Percentiles rank a stretch among this genome's conserved stretches.
These are phyloP conservation scores for Nanorana parkeri DNA, from an alignment of 2,113 vertebrate species.

Conservation along the genomic window DNA sequence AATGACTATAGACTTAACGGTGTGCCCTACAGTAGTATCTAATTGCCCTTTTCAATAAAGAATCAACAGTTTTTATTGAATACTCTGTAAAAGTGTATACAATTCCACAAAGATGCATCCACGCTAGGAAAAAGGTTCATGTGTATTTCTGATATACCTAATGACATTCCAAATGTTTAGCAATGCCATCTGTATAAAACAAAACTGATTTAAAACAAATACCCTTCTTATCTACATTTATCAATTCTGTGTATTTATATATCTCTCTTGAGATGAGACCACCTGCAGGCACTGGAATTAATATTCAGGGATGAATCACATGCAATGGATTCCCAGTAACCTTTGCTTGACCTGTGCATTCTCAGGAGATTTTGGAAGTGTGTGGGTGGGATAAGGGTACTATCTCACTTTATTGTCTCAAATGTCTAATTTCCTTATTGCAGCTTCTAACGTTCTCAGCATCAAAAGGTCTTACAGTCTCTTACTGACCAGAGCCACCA, in stretches of 20 bases:
- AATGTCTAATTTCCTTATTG: conserved; percentile 72
- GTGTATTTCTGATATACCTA: no score
- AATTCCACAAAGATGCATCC: no score
- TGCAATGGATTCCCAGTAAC: conserved; percentile 17
- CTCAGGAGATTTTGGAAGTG: neutral
- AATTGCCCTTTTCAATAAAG: no score
- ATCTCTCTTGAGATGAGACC: conserved; percentile 7
- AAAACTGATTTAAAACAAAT: neutral
- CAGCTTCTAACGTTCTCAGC: conserved; percentile 65
- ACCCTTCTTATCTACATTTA: neutral
- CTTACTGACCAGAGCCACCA: conserved; percentile 23
- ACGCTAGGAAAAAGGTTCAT: no score
- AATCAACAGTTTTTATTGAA: no score
- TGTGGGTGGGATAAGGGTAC: conserved; percentile 25
- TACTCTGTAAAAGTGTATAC: no score
- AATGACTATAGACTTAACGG: no score
- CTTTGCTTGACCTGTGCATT: conserved; percentile 46
- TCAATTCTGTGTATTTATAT: conserved; percentile 15
- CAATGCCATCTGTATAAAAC: neutral
- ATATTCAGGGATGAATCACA: neutral
- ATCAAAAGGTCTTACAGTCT: conserved; percentile 61
- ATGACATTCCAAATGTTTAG: neutral
- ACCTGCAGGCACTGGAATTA: neutral
- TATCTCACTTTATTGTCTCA: conserved; percentile 56
- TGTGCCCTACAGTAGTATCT: no score